Evolutionary conservation across 1,140 invertebrate species (phyloP).

Genomic region (Brachionus calyciflorus): DNA sequence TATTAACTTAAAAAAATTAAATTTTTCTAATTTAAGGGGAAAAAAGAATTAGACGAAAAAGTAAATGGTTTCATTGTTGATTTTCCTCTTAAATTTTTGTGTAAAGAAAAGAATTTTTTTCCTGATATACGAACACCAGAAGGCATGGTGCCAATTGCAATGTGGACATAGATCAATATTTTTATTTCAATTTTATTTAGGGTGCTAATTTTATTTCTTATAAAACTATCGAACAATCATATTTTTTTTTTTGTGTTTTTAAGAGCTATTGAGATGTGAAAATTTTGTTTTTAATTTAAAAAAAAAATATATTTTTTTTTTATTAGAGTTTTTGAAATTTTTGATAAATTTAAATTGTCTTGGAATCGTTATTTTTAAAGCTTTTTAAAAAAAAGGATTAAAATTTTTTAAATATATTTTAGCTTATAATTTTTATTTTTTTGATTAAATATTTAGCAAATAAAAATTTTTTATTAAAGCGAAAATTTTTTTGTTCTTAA

Average conservation of each 20-base stretch:
- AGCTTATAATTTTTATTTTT: too few species aligned
- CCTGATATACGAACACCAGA: constrained; percentile 37
- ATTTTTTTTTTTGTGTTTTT: background rate
- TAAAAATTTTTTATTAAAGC: too few species aligned
- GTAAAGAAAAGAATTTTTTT: constrained; percentile 33
- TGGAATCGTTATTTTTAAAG: too few species aligned
- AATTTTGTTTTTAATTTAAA: too few species aligned
- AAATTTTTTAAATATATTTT: too few species aligned
- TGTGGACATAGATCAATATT: constrained; percentile 18
- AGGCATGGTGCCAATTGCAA: constrained; percentile 14
- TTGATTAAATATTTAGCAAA: too few species aligned
- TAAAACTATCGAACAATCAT: background rate
- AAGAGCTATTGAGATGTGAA: too few species aligned
- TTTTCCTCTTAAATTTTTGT: constrained; percentile 45
- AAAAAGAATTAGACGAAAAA: constrained; percentile 32
- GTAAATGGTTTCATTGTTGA: constrained; percentile 43
- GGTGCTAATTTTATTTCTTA: background rate
- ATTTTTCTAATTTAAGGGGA: background rate
- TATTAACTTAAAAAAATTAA: background rate
- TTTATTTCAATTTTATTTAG: background rate
- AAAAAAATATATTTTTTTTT: too few species aligned
- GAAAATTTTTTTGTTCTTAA: too few species aligned
- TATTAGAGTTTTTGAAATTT: too few species aligned
- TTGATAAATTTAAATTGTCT: too few species aligned
- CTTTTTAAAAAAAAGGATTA: too few species aligned